These are phyloP conservation scores for Motacilla alba DNA, from an alignment of 2,113 vertebrate species.

Conservation along the genomic window DNA sequence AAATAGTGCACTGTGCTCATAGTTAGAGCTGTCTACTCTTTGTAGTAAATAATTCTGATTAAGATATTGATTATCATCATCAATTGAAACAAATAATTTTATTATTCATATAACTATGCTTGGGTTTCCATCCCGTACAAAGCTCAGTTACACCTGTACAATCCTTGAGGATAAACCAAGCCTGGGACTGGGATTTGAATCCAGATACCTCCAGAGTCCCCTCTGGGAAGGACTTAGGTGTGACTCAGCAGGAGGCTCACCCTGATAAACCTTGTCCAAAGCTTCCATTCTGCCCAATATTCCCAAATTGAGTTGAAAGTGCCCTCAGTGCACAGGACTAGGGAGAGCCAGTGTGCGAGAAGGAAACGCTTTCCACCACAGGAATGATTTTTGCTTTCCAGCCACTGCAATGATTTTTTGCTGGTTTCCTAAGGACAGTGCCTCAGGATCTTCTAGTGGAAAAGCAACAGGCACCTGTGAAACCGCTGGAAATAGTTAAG, in stretches of 20 bases:
- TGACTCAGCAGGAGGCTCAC: not conserved
- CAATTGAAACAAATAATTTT: not conserved
- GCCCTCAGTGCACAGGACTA: not conserved
- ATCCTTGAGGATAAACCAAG: not conserved
- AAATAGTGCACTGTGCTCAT: not conserved
- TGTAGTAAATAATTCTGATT: not conserved
- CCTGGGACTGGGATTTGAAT: not conserved
- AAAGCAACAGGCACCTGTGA: not conserved
- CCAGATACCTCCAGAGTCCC: not conserved
- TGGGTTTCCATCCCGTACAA: not conserved
- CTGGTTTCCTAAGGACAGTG: not conserved
- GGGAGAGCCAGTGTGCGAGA: not conserved
- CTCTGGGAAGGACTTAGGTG: not conserved
- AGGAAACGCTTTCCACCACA: not conserved
- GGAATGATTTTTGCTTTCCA: no score
- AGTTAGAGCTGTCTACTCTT: not conserved
- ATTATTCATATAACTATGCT: not conserved
- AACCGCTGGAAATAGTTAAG: not conserved
- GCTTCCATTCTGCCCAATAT: not conserved
- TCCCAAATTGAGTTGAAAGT: not conserved
- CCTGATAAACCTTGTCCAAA: not conserved
- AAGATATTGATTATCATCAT: not conserved
- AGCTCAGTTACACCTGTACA: not conserved
- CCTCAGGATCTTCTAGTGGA: not conserved
- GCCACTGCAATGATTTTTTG: not conserved